These are phyloP conservation scores for Sphaerodactylus townsendi DNA, from an alignment of 2,113 vertebrate species.

Conservation along the genomic window DNA sequence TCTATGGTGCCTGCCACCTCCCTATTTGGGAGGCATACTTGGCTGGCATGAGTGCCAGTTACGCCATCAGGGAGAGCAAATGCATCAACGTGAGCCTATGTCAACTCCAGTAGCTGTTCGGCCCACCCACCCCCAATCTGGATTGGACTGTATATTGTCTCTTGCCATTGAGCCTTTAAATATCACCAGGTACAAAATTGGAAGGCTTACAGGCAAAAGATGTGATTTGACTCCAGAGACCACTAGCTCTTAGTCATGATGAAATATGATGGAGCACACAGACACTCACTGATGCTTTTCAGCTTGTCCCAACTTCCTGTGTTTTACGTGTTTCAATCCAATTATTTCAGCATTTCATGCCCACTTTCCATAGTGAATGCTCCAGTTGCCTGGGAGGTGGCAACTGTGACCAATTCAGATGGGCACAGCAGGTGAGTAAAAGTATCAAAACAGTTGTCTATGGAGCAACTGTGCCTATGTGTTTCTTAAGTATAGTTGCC, in stretches of 20 bases:
- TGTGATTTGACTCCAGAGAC: background rate
- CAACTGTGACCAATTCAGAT: background rate
- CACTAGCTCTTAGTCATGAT: background rate
- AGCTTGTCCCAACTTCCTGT: background rate
- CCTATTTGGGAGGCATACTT: too few relatives aligned
- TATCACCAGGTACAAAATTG: background rate
- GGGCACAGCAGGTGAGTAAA: background rate
- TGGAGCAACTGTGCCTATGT: background rate
- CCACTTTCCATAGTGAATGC: background rate
- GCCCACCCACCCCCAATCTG: too few relatives aligned
- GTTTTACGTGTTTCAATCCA: background rate
- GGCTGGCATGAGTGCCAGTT: too few relatives aligned
- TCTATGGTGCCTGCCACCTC: too few relatives aligned
- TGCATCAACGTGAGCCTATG: too few relatives aligned
- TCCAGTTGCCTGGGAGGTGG: background rate
- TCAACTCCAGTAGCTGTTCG: too few relatives aligned
- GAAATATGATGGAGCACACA: background rate
- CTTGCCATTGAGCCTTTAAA: background rate
- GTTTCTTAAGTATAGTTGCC: background rate
- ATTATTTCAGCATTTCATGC: slow-evolving; percentile 5
- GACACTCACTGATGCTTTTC: background rate
- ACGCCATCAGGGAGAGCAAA: too few relatives aligned
- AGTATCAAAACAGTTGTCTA: background rate
- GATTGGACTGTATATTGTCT: too few relatives aligned
- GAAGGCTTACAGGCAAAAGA: background rate